Base-by-base conservation (phyloP, 2,797 vertebrate species). In the Anolis apletophallus region DNA sequence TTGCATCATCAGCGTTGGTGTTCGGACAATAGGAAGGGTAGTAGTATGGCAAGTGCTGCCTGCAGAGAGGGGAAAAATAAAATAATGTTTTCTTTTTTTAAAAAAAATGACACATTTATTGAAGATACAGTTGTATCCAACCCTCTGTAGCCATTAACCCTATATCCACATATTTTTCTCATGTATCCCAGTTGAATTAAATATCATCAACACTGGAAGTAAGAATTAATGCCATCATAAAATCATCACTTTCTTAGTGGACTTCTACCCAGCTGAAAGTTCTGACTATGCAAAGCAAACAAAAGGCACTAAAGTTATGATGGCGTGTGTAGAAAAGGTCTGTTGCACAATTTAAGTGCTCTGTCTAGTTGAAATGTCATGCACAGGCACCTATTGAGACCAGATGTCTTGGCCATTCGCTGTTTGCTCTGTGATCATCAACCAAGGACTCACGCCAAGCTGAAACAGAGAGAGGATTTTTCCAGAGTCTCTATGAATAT, bases 1-100 rank as follows among this genome's bases (percentile, higher is more conserved):
- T 93, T 98, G 98, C 97, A 99, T 98, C 97, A 99, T 97, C 94
- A 98, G 95, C 13, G 98, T 96, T 73, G 98, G 96, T 81, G 98
- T 95, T 74, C 97, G 96, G 92, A 98, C 97, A 88, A 99, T 94
- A 16, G 98, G 97, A 91, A 99, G 97, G 0, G 97, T 87, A 46
- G 97, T 96, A 88, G 97, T 96, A 87, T 97, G 95, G 89, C 97
- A 97, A 91, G 96, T 96, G 94, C 96, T 96, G 96, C 98, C 98
- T 99, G 97, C 91, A 92, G 92, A 96, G 88, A 95, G 94, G 61
- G 88, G n/a, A 72, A 52, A 87, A 11, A 40, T 36, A 3, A 96
- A 96, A 95, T 71, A 85, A 93, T 90, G 95, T 94, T 92, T 84
- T 69, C 3, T 81, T 40, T 46, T 36, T 40, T 40, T 93, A 92